Evolutionary conservation across 2,113 vertebrate genomes (phyloP).

Genomic region (Dipodomys spectabilis): DNA sequence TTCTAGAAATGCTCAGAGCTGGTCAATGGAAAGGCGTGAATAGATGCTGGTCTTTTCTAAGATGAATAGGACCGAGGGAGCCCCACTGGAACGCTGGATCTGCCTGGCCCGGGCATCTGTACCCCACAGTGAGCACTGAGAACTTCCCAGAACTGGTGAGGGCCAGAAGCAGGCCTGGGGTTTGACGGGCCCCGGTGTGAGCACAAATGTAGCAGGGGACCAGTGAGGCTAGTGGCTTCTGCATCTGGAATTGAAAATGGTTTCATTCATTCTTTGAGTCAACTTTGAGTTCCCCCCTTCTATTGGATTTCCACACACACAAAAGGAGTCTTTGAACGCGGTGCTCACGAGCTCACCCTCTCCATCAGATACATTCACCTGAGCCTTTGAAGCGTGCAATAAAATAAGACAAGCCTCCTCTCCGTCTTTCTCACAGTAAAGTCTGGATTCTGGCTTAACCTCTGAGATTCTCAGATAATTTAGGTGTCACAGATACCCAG

Average conservation of each 20-base stretch:
- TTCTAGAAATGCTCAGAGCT: background rate
- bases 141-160: background rate
- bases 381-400: background rate
- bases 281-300: background rate
- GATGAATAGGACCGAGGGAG: background rate
- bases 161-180: no score
- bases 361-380: background rate
- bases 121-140: background rate
- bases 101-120: no score
- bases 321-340: background rate
- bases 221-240: background rate
- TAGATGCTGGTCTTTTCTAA: background rate
- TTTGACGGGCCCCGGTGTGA: background rate
- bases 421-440: background rate
- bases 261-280: background rate
- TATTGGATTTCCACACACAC: background rate
- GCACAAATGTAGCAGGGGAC: background rate
- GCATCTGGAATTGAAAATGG: background rate
- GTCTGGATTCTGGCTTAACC: slow-evolving; percentile 49
- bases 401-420: background rate
- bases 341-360: background rate
- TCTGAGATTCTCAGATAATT: slow-evolving; percentile 60
- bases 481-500: slow-evolving; percentile 58
- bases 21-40: background rate
- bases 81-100: background rate